These are phyloP conservation scores for Elymnias hypermnestra DNA, from an alignment of 1,140 invertebrate genomes.

Conservation along the genomic window DNA sequence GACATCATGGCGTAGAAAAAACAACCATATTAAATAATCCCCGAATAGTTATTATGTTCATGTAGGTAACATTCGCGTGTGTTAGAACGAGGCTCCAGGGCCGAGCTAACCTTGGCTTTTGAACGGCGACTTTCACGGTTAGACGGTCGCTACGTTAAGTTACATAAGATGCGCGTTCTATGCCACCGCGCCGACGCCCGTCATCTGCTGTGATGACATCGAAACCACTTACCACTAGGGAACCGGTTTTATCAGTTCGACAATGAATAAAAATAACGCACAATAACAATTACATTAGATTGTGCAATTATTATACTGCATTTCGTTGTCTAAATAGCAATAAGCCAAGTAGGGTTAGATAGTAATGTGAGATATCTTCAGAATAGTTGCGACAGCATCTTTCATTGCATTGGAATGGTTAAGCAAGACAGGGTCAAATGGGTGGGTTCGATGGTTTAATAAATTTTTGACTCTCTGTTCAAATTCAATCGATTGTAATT, in stretches of 20 bases:
- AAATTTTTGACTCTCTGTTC: too few species aligned
- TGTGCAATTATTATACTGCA: constrained; percentile 10
- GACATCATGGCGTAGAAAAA: constrained; percentile 57
- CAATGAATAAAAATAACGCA: constrained; percentile 28
- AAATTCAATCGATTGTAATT: too few species aligned
- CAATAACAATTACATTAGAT: constrained; percentile 15
- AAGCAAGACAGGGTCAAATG: too few species aligned
- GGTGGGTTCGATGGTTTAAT: too few species aligned
- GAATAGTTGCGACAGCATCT: too few species aligned
- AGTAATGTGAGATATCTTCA: too few species aligned
- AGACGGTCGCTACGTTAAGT: constrained; percentile 56
- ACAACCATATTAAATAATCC: constrained; percentile 41
- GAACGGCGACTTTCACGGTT: constrained; percentile 74
- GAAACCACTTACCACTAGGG: constrained; percentile 38
- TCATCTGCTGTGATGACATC: constrained; percentile 60
- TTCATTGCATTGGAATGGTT: too few species aligned
- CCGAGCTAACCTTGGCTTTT: constrained; percentile 72
- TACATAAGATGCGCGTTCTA: constrained; percentile 62
- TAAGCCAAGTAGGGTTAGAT: too few species aligned
- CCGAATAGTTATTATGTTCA: constrained; percentile 40
- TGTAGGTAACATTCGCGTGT: constrained; percentile 55
- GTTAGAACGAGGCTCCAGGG: constrained; percentile 54
- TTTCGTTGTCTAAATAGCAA: constrained; percentile 12
- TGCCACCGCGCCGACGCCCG: constrained; percentile 33
- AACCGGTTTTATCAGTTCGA: constrained; percentile 43